Evolutionary conservation across 2,113 vertebrate genomes (phyloP).

Genomic region (Dendropsophus ebraccatus): DNA sequence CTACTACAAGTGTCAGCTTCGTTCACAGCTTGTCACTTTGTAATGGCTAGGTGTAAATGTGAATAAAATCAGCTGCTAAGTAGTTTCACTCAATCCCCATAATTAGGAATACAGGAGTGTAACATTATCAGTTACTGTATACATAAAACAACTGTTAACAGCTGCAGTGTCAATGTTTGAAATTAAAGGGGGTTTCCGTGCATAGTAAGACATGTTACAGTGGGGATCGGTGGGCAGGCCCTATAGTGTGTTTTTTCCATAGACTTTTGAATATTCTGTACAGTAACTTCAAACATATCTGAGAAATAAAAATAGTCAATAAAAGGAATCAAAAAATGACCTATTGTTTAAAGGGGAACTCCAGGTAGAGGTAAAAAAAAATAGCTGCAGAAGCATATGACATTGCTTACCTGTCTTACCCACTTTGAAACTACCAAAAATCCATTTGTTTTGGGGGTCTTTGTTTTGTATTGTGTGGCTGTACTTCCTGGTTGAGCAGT

Average conservation of each 20-base stretch:
- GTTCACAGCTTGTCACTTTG: conserved; percentile 34
- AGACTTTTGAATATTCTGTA: neutral
- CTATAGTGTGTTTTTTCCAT: neutral
- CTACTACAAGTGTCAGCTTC: neutral
- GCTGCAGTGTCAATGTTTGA: neutral
- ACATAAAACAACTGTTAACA: neutral
- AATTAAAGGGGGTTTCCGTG: neutral
- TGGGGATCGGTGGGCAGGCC: neutral
- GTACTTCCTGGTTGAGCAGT: too few relatives aligned
- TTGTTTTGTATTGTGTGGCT: too few relatives aligned
- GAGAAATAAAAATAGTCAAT: too few relatives aligned
- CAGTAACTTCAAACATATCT: too few relatives aligned
- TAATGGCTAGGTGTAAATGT: conserved; percentile 24
- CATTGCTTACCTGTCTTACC: too few relatives aligned
- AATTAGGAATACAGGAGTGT: conserved; percentile 1
- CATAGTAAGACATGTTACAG: neutral
- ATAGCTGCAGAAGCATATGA: too few relatives aligned
- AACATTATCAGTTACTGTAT: neutral
- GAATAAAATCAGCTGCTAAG: conserved; percentile 2
- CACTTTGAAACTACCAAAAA: too few relatives aligned
- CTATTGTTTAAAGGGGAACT: too few relatives aligned
- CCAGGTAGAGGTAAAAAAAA: too few relatives aligned
- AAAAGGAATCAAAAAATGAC: too few relatives aligned
- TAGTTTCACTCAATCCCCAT: neutral
- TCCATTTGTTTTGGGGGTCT: too few relatives aligned